phyloP scores from a whole-genome alignment of 2,888 invertebrate genomes.

The Melipona bicolor region DNA sequence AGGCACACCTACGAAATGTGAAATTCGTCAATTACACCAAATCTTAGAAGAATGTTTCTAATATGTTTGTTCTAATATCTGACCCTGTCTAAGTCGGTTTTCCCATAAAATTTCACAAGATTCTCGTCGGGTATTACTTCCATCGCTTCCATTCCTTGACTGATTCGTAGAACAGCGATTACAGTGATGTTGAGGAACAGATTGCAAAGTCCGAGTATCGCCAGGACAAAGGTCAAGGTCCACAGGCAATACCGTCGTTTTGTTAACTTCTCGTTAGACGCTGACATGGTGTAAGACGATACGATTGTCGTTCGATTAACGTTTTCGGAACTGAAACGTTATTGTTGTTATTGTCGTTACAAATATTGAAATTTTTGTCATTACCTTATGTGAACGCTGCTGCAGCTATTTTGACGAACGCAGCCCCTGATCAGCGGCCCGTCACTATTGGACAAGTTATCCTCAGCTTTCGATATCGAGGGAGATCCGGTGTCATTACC shows the following conservation, averaged over 20 bases:
- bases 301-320: conserved; percentile 51
- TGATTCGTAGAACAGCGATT: conserved; percentile 91
- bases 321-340: conserved; percentile 40
- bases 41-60: neutral
- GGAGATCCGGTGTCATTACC: conserved; percentile 77
- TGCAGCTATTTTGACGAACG: conserved; percentile 59
- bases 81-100: conserved; percentile 90
- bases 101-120: conserved; percentile 91
- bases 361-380: neutral
- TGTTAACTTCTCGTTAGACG: conserved; percentile 68
- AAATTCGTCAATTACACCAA: neutral
- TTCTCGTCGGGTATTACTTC: conserved; percentile 91
- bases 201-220: conserved; percentile 89
- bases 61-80: neutral
- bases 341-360: neutral
- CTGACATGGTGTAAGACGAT: conserved; percentile 44
- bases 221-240: conserved; percentile 91
- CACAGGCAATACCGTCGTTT: conserved; percentile 86
- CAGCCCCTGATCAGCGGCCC: conserved; percentile 78
- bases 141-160: conserved; percentile 93
- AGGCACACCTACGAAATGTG: conserved; percentile 77
- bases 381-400: conserved; percentile 59
- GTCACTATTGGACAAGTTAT: conserved; percentile 82
- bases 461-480: conserved; percentile 80
- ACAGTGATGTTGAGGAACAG: conserved; percentile 92